Percentiles rank a stretch among this genome's conserved stretches.
These are phyloP conservation scores for Semnornis frantzii DNA, from an alignment of 2,113 vertebrate species.

Conservation along the genomic window DNA sequence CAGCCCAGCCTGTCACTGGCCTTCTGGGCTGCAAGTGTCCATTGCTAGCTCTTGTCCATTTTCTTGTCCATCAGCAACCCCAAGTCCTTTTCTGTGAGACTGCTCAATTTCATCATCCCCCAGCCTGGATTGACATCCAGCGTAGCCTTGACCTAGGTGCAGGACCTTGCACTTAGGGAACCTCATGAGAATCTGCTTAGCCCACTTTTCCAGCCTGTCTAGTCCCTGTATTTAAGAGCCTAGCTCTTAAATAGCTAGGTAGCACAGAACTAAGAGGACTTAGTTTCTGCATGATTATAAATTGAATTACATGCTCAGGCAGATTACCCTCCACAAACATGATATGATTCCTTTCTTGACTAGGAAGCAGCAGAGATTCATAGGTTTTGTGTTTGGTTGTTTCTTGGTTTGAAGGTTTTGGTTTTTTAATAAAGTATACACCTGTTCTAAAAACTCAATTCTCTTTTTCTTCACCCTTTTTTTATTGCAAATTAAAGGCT, in stretches of 20 bases:
- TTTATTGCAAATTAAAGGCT: constrained; percentile 32
- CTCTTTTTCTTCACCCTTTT: not conserved
- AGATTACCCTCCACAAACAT: not conserved
- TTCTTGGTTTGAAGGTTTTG: not conserved
- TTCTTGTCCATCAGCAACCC: no score
- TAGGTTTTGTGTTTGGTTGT: not conserved
- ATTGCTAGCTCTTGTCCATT: no score
- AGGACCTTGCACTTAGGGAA: no score
- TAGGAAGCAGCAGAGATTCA: not conserved
- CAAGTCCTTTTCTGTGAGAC: no score
- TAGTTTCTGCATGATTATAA: not conserved
- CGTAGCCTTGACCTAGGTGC: no score
- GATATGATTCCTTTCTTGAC: not conserved
- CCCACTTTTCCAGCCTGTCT: no score
- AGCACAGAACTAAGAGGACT: not conserved
- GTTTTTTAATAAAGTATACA: not conserved
- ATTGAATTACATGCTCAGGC: not conserved
- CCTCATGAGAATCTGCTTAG: no score
- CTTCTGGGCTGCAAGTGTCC: no score
- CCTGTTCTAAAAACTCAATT: not conserved
- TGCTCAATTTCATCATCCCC: no score
- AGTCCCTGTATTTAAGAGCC: not conserved
- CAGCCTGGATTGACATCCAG: no score
- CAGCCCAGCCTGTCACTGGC: no score
- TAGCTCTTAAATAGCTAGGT: not conserved